Conservation (phyloP, 2,888 invertebrate genomes). For the Dryocosmus kuriphilus region DNA sequence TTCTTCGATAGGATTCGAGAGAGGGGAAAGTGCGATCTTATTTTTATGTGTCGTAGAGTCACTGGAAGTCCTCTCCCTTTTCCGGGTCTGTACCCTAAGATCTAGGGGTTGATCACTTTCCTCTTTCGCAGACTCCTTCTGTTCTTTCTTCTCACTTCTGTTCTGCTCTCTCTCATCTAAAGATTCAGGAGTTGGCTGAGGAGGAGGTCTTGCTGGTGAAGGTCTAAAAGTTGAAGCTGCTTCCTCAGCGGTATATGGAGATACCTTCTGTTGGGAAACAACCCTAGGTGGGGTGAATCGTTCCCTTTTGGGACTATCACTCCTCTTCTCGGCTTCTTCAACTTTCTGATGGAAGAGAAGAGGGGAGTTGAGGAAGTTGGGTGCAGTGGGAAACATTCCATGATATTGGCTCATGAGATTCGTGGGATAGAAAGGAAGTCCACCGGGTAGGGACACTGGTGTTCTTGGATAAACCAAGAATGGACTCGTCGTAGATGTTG, state of each 20-base stretch:
- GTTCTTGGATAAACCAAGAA: constrained; percentile 86
- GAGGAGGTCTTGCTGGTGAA: constrained; percentile 83
- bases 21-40: constrained; percentile 5
- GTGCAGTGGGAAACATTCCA: constrained; percentile 79
- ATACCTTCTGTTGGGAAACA: constrained; percentile 79
- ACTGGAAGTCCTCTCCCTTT: constrained; percentile 55
- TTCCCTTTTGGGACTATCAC: constrained; percentile 80
- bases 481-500: constrained; percentile 74
- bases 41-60: not conserved
- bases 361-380: constrained; percentile 82
- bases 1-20: constrained; percentile 50
- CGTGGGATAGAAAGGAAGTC: constrained; percentile 82
- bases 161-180: constrained; percentile 47
- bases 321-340: constrained; percentile 79
- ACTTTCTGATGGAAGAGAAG: constrained; percentile 82
- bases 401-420: constrained; percentile 81
- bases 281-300: constrained; percentile 81
- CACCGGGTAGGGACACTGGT: constrained; percentile 72
- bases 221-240: constrained; percentile 82
- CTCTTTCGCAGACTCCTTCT: constrained; percentile 30
- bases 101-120: constrained; percentile 72
- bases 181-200: constrained; percentile 67
- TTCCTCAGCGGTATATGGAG: constrained; percentile 85
- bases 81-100: constrained; percentile 70
- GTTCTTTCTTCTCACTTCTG: constrained; percentile 19